Evolutionary conservation across 2,113 vertebrate species (phyloP), one percentile per base, ranked within the genome.

Genomic region (Archilochus colubris): DNA sequence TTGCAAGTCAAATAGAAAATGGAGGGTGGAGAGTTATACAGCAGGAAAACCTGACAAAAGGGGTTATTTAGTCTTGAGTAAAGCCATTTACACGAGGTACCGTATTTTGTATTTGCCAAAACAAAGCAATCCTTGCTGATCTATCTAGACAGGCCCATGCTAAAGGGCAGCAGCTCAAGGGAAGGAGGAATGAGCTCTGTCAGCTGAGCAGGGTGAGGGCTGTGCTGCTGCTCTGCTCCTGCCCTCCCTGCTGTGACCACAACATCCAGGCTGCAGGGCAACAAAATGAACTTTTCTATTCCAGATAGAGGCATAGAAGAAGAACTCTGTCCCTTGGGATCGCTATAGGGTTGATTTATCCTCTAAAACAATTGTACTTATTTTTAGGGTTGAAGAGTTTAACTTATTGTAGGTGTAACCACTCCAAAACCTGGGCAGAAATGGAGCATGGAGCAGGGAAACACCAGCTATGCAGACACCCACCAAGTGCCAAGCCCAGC

Each of bases 1-100:
- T 88, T 76, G 85, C 5, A 75, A 70, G 92, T 84, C 75, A 93
- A 58, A 79, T 31, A 81, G 81, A 89, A 58, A 43, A 33, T 6
- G 53, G n/a, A 70, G 38, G 11, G 6, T 14, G 30, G 24, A 33
- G 57, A 18, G 63, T 55, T 79, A 43, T 25, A 57, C 44, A 59
- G 61, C 57, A 61, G 66, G 67, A 85, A 82, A 82, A 68, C 17
- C 53, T 72, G 75, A 82, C 61, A 91, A 72, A 75, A 83, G 59
- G 62, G 77, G 10, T 83, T 86, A 75, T 17, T 66, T 66, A 46
- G 23, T 73, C 55, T 86, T n/a, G 54, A 69, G 66, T 79, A 87
- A 80, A 86, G 79, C 43, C 58, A 72, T 88, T 84, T 63, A 43
- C 33, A 59, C 25, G 25, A 55, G n/a, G 53, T 17, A 72, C 38